Evolutionary conservation across 2,797 vertebrate genomes (phyloP).

Genomic region (Gambusia yucatana): DNA sequence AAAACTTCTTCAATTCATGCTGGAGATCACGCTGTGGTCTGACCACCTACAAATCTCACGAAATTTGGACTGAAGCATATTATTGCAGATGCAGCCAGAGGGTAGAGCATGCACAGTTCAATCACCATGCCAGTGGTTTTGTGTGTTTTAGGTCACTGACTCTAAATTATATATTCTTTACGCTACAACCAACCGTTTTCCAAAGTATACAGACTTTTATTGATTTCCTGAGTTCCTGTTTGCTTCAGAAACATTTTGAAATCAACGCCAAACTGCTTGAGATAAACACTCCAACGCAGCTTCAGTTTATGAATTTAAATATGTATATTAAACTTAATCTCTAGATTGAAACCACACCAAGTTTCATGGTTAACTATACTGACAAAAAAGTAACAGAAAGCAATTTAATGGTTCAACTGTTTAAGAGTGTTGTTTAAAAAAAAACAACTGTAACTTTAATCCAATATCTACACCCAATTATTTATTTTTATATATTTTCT

Average conservation of each 20-base stretch:
- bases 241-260: background rate
- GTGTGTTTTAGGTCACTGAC: constrained; percentile 19
- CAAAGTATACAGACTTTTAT: constrained; percentile 2
- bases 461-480: background rate
- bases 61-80: constrained; percentile 5
- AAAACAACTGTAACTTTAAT: background rate
- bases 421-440: background rate
- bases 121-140: constrained; percentile 17
- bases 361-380: background rate
- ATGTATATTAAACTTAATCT: background rate
- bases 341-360: background rate
- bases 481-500: background rate
- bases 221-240: constrained; percentile 5
- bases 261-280: background rate
- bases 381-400: background rate
- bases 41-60: constrained; percentile 15
- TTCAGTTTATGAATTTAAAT: background rate
- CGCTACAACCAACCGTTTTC: background rate
- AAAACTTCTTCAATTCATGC: background rate
- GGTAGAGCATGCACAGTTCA: constrained; percentile 11
- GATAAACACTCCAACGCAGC: background rate
- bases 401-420: background rate
- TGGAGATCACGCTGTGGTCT: background rate
- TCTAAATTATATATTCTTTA: constrained; percentile 23
- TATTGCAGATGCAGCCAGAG: constrained; percentile 4